Evolutionary conservation across 2,797 vertebrate genomes (phyloP).

Genomic region (Lepus oiostolus): DNA sequence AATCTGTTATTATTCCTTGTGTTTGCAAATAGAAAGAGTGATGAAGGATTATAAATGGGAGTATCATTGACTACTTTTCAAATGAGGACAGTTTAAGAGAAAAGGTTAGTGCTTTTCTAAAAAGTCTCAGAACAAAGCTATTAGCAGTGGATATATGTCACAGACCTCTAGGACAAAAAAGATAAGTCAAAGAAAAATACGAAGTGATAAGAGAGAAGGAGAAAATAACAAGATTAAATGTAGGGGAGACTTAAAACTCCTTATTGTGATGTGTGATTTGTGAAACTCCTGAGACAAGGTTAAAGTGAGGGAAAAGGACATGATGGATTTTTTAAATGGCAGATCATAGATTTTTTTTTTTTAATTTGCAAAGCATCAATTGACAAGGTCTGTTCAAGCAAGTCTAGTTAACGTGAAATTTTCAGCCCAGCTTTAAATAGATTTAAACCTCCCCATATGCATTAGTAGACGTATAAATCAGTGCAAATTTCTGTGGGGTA

Average conservation of each 20-base stretch:
- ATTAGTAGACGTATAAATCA: background rate
- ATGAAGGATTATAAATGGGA: background rate
- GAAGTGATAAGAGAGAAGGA: slow-evolving; percentile 30
- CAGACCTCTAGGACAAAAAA: slow-evolving; percentile 39
- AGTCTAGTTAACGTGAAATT: slow-evolving; percentile 29
- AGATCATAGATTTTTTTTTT: slow-evolving; percentile 51
- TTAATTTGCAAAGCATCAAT: slow-evolving; percentile 42
- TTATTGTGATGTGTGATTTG: slow-evolving; percentile 67
- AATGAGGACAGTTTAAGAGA: background rate
- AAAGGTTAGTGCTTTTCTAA: slow-evolving; percentile 3
- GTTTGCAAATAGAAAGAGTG: slow-evolving; percentile 33
- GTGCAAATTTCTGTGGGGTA: background rate
- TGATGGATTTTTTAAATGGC: slow-evolving; percentile 73
- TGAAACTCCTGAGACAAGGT: slow-evolving; percentile 71
- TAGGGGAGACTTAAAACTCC: slow-evolving; percentile 55
- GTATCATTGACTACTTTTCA: slow-evolving; percentile 45
- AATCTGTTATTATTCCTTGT: background rate
- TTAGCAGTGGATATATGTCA: background rate
- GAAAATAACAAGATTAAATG: slow-evolving; percentile 22
- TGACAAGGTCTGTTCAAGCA: slow-evolving; percentile 57
- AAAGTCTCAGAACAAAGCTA: slow-evolving; percentile 10
- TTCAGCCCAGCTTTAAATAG: slow-evolving; percentile 56
- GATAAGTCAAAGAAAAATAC: slow-evolving; percentile 46
- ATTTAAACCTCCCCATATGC: background rate
- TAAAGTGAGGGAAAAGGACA: slow-evolving; percentile 52